phyloP scores from a whole-genome alignment of 2,113 vertebrate species.

The Panthera tigris region DNA sequence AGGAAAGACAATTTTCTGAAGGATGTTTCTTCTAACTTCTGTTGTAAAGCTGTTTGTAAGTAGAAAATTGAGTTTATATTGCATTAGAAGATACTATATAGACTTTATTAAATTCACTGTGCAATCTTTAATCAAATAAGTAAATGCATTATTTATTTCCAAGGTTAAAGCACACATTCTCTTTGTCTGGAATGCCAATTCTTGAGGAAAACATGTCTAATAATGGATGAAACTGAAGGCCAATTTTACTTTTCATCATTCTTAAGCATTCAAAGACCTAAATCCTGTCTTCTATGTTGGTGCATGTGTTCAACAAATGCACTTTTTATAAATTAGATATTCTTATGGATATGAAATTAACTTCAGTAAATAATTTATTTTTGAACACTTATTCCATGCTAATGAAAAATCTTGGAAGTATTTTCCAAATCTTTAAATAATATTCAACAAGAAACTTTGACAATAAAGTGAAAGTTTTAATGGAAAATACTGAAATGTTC shows the following conservation, averaged over 20 bases:
- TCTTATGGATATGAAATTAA: neutral
- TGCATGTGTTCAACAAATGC: neutral
- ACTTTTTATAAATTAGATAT: neutral
- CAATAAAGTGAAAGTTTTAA: neutral
- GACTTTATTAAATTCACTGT: conserved; percentile 60
- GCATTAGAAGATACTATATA: conserved; percentile 48
- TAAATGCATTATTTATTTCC: conserved; percentile 61
- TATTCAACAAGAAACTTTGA: neutral
- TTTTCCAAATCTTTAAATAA: neutral
- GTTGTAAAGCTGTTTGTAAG: conserved; percentile 51
- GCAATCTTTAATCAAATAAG: conserved; percentile 66
- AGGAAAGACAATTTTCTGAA: conserved; percentile 11
- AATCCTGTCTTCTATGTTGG: neutral
- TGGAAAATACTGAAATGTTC: neutral
- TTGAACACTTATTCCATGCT: neutral
- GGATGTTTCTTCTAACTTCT: conserved; percentile 22
- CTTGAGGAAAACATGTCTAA: neutral
- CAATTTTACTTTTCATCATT: conserved; percentile 30
- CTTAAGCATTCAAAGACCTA: neutral
- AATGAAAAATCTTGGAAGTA: neutral
- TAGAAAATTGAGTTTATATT: conserved; percentile 64
- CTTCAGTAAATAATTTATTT: neutral
- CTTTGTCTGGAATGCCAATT: conserved; percentile 12
- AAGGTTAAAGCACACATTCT: conserved; percentile 17
- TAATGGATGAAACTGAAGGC: neutral